Percentiles rank a stretch among this genome's conserved stretches.
phyloP scores from a whole-genome alignment of 2,797 vertebrate species.

The Melanotaenia nigrans region DNA sequence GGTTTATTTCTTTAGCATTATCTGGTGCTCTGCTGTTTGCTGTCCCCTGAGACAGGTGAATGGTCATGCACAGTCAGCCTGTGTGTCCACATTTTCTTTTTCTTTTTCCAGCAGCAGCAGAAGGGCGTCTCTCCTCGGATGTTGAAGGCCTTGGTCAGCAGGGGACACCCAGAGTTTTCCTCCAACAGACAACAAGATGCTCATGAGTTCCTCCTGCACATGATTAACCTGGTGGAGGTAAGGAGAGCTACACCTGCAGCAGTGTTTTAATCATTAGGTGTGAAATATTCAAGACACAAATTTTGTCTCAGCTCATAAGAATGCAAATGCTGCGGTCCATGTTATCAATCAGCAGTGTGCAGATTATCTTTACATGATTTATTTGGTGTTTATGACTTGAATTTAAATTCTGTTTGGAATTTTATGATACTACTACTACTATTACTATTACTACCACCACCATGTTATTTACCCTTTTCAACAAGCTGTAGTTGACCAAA shows the following conservation, averaged over 20 bases:
- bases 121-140: slow-evolving; percentile 93
- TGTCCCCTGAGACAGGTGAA: slow-evolving; percentile 9
- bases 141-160: slow-evolving; percentile 94
- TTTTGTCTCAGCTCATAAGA: not conserved
- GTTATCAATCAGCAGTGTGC: not conserved
- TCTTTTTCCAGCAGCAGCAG: slow-evolving; percentile 87
- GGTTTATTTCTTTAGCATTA: not conserved
- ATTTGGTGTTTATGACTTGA: too few species aligned
- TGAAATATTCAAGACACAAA: not conserved
- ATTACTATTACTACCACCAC: too few species aligned
- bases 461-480: not conserved
- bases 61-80: slow-evolving; percentile 3
- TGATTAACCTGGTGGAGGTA: slow-evolving; percentile 95
- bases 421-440: too few species aligned
- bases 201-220: slow-evolving; percentile 92
- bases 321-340: not conserved
- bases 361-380: not conserved
- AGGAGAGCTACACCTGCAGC: slow-evolving; percentile 48
- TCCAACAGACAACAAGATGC: slow-evolving; percentile 97
- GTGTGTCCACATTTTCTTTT: slow-evolving; percentile 33
- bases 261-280: not conserved
- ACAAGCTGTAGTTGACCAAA: not conserved
- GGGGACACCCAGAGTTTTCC: slow-evolving; percentile 94
- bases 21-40: not conserved
- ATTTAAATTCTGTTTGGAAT: too few species aligned